These are phyloP conservation scores for Pseudopodoces humilis DNA, from an alignment of 2,113 vertebrate genomes.

Conservation along the genomic window DNA sequence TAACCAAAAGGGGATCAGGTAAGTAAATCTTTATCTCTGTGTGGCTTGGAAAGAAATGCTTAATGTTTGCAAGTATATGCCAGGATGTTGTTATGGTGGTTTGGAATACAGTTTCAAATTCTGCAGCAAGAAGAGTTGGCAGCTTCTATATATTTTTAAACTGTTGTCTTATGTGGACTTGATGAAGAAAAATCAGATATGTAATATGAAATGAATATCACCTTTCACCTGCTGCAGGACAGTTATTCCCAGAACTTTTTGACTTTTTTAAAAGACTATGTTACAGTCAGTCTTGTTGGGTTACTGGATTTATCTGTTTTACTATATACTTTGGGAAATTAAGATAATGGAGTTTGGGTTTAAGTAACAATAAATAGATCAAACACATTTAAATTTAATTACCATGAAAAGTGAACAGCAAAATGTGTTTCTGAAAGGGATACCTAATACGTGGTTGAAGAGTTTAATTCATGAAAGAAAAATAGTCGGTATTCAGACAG, in stretches of 20 bases:
- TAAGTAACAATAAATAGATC: neutral
- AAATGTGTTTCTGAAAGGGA: neutral
- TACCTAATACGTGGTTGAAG: neutral
- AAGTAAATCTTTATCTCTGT: conserved; percentile 65
- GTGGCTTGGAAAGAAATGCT: neutral
- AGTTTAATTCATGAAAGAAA: neutral
- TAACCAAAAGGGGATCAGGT: conserved; percentile 98
- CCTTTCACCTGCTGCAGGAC: neutral
- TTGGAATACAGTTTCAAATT: neutral
- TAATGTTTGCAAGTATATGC: neutral
- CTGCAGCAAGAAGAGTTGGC: neutral
- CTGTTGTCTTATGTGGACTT: neutral
- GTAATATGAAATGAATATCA: neutral
- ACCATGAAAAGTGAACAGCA: neutral
- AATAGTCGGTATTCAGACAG: neutral
- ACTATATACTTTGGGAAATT: neutral
- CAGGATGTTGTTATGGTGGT: neutral
- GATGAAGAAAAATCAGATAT: neutral
- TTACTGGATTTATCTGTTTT: neutral
- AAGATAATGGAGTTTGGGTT: neutral
- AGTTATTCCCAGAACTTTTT: neutral
- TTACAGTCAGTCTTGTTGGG: neutral
- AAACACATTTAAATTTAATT: neutral
- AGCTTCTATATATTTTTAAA: neutral
- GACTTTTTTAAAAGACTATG: neutral